phyloP scores from a whole-genome alignment of 2,888 invertebrate genomes.

The Miltochrista miniata region DNA sequence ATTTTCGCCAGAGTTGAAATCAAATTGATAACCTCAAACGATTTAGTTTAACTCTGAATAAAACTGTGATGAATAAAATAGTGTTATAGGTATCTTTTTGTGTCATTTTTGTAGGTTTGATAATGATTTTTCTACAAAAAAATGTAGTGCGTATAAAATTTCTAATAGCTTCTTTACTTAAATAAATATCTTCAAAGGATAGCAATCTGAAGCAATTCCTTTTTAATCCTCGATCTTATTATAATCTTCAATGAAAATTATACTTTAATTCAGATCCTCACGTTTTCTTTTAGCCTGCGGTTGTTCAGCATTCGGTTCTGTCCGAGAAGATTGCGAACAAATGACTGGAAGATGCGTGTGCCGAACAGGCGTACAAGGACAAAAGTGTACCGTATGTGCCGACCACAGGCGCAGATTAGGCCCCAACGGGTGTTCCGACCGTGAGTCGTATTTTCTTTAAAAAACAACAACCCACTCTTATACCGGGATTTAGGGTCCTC shows the following conservation, averaged over 20 bases:
- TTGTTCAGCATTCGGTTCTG: conserved; percentile 94
- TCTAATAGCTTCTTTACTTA: too few relatives aligned
- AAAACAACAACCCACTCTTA: conserved; percentile 31
- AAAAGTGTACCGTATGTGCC: conserved; percentile 93
- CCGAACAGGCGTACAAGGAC: conserved; percentile 91
- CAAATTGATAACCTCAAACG: too few relatives aligned
- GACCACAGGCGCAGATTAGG: conserved; percentile 90
- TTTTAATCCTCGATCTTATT: too few relatives aligned
- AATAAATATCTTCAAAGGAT: too few relatives aligned
- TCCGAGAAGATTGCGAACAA: conserved; percentile 95
- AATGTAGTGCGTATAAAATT: too few relatives aligned
- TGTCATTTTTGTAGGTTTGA: too few relatives aligned
- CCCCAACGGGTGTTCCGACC: conserved; percentile 85
- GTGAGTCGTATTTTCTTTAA: conserved; percentile 56
- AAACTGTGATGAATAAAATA: too few relatives aligned
- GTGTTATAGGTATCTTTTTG: too few relatives aligned
- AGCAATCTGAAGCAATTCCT: too few relatives aligned
- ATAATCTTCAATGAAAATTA: neutral
- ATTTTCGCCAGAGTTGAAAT: too few relatives aligned
- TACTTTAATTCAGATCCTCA: neutral
- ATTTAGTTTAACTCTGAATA: too few relatives aligned
- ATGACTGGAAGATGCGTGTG: conserved; percentile 96
- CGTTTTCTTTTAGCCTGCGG: conserved; percentile 88
- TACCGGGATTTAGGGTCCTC: conserved; percentile 37
- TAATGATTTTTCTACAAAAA: too few relatives aligned